These are phyloP conservation scores for Aplidium turbinatum DNA, from an alignment of 23 tunicate genomes.

Conservation along the genomic window DNA sequence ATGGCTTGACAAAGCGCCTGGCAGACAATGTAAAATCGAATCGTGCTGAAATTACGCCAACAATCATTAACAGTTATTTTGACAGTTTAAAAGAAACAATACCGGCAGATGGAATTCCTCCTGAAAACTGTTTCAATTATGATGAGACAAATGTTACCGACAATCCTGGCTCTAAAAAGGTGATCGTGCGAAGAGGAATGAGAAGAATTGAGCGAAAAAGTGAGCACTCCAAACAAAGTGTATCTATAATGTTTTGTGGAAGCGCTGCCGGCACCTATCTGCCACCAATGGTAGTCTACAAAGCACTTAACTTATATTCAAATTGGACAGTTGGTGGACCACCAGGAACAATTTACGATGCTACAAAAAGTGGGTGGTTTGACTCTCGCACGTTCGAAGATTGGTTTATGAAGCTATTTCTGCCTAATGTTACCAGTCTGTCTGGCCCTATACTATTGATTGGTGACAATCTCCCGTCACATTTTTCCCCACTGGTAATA, in stretches of 20 bases:
- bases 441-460: not conserved
- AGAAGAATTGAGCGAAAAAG: not conserved
- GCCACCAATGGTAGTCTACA: slow-evolving; percentile 37
- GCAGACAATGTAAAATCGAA: slow-evolving; percentile 22
- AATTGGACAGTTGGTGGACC: slow-evolving; percentile 32
- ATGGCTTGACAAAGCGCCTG: slow-evolving; percentile 12
- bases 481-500: slow-evolving; percentile 21
- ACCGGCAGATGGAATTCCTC: slow-evolving; percentile 9
- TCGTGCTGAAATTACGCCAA: slow-evolving; percentile 11
- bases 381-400: slow-evolving; percentile 28
- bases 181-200: slow-evolving; percentile 22
- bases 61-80: slow-evolving; percentile 16
- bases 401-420: slow-evolving; percentile 8
- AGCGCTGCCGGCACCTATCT: slow-evolving; percentile 9
- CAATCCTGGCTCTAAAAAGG: slow-evolving; percentile 13
- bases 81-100: not conserved
- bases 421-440: not conserved
- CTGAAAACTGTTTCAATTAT: slow-evolving; percentile 23
- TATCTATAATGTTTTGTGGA: slow-evolving; percentile 29
- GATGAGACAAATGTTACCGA: slow-evolving; percentile 25
- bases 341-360: slow-evolving; percentile 27
- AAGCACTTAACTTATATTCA: slow-evolving; percentile 13
- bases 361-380: slow-evolving; percentile 16
- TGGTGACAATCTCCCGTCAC: slow-evolving; percentile 28
- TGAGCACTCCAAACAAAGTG: slow-evolving; percentile 16